phyloP scores from a whole-genome alignment of 2,888 invertebrate genomes.

The Barypeithes pellucidus region DNA sequence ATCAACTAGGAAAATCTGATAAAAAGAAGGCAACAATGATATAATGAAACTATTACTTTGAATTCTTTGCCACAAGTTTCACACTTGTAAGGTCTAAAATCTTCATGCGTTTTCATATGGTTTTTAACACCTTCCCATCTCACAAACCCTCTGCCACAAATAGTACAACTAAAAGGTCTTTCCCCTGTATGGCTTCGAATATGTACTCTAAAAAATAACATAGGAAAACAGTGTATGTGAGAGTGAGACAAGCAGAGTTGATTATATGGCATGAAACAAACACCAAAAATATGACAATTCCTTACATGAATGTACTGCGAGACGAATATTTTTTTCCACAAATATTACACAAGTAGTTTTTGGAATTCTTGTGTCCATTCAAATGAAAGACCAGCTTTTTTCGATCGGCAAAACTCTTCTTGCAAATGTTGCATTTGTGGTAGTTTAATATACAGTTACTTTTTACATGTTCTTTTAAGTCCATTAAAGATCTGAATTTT shows the following conservation, averaged over 20 bases:
- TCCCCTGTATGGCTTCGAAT: slow-evolving; percentile 76
- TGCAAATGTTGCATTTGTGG: slow-evolving; percentile 66
- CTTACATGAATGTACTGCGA: slow-evolving; percentile 62
- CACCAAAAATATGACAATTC: not conserved
- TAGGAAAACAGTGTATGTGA: too few species aligned
- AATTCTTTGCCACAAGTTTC: slow-evolving; percentile 66
- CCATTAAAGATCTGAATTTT: slow-evolving; percentile 61
- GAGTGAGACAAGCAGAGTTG: too few species aligned
- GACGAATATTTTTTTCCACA: slow-evolving; percentile 69
- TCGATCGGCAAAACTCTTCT: slow-evolving; percentile 65
- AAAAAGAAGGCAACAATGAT: not conserved
- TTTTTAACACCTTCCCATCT: slow-evolving; percentile 67
- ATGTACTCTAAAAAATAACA: slow-evolving; percentile 71
- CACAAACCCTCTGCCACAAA: slow-evolving; percentile 67
- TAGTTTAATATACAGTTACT: slow-evolving; percentile 44
- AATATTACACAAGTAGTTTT: slow-evolving; percentile 68
- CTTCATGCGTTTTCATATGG: slow-evolving; percentile 67
- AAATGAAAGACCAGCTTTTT: slow-evolving; percentile 66
- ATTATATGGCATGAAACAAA: not conserved
- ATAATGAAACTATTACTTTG: slow-evolving; percentile 63
- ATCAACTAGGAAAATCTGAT: too few species aligned
- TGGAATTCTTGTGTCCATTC: slow-evolving; percentile 67
- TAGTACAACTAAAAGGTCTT: slow-evolving; percentile 67
- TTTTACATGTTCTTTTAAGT: slow-evolving; percentile 61
- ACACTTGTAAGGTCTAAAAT: slow-evolving; percentile 65